Conservation (phyloP, 2,113 vertebrate species). For the Hippocampus abdominalis region DNA sequence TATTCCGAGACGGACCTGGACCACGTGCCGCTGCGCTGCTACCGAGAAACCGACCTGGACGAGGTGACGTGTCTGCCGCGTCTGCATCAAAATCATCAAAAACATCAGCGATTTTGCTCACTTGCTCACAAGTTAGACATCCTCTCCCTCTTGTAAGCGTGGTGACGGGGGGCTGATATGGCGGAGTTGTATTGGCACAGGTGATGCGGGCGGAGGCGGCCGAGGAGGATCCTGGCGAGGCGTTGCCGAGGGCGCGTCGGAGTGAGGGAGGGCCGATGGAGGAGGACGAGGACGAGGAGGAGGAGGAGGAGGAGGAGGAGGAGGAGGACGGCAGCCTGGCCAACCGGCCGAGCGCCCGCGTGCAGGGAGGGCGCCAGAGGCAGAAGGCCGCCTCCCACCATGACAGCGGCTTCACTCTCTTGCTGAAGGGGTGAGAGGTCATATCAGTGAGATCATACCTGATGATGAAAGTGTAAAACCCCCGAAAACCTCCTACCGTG, state of each 20-base stretch:
- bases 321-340: no score
- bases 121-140: no score
- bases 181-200: slow-evolving; percentile 11
- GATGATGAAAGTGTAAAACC: no score
- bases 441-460: no score
- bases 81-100: no score
- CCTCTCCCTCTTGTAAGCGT: no score
- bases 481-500: no score
- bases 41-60: slow-evolving; percentile 92
- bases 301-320: slow-evolving; percentile 76
- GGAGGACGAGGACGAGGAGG: slow-evolving; percentile 61
- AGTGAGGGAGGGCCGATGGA: slow-evolving; percentile 68
- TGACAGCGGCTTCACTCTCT: slow-evolving; percentile 60
- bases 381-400: slow-evolving; percentile 48
- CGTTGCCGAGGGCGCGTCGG: slow-evolving; percentile 57
- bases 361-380: slow-evolving; percentile 68
- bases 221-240: slow-evolving; percentile 77
- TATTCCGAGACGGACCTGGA: slow-evolving; percentile 97
- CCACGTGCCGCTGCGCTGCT: slow-evolving; percentile 87
- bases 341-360: slow-evolving; percentile 69
- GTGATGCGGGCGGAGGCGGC: slow-evolving; percentile 59
- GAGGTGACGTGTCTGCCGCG: slow-evolving; percentile 69
- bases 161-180: no score
- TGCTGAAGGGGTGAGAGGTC: slow-evolving; percentile 61
- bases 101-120: no score